Conservation (phyloP, 2,113 vertebrate genomes). For the Sander lucioperca region DNA sequence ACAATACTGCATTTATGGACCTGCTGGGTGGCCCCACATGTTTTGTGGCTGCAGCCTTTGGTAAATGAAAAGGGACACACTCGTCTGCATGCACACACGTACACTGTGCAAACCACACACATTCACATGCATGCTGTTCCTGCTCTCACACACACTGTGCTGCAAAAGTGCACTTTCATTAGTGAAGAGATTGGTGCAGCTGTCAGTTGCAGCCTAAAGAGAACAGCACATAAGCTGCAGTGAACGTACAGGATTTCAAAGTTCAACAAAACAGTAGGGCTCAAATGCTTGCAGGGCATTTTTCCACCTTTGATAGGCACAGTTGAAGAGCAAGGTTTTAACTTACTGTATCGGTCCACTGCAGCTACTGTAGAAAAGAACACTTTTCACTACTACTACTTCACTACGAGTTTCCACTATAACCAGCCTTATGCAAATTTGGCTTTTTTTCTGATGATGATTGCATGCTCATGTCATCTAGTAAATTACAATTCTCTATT, state of each 20-base stretch:
- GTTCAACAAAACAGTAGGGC: constrained; percentile 27
- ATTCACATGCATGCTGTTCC: background rate
- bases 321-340: constrained; percentile 24
- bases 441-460: background rate
- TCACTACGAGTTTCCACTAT: background rate
- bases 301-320: constrained; percentile 37
- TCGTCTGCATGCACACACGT: background rate
- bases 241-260: constrained; percentile 46
- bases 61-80: constrained; percentile 19
- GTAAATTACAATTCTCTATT: constrained; percentile 18
- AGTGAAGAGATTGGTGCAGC: constrained; percentile 44
- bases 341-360: constrained; percentile 9
- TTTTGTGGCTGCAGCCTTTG: constrained; percentile 11
- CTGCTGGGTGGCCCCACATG: constrained; percentile 23
- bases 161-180: constrained; percentile 46
- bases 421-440: background rate
- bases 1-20: constrained; percentile 1
- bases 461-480: background rate
- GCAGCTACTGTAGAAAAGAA: background rate
- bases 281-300: constrained; percentile 20
- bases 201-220: constrained; percentile 31
- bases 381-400: background rate
- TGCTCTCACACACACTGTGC: background rate
- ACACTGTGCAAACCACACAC: background rate
- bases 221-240: constrained; percentile 34